Conservation (phyloP, 2,113 vertebrate species). For the Serinus canaria region DNA sequence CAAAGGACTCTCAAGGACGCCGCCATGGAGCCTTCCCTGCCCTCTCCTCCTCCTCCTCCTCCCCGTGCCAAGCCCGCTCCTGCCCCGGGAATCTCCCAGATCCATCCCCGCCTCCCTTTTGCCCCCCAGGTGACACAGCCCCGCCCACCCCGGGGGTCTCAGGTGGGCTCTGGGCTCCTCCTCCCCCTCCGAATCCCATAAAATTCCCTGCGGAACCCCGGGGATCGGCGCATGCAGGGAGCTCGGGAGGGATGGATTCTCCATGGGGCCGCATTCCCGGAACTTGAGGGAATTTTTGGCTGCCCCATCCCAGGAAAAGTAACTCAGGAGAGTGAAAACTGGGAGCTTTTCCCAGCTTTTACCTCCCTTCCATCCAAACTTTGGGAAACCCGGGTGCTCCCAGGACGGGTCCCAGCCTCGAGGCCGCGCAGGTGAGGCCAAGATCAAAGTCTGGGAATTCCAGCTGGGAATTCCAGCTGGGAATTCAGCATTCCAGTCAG, state of each 20-base stretch:
- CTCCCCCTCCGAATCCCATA: neutral
- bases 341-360: neutral
- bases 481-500: no score
- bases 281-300: accelerated
- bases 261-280: accelerated
- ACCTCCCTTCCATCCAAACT: neutral
- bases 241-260: accelerated
- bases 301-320: neutral
- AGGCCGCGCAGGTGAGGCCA: accelerated
- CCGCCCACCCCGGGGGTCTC: neutral
- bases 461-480: neutral
- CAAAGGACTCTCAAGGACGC: conserved; percentile 59
- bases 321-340: accelerated
- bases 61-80: neutral
- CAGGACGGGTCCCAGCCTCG: neutral
- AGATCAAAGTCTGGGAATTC: neutral
- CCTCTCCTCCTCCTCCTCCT: neutral
- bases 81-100: neutral
- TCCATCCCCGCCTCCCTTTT: accelerated
- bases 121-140: neutral
- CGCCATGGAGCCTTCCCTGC: neutral
- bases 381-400: neutral
- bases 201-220: accelerated
- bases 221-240: accelerated
- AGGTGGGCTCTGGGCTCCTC: neutral